Evolutionary conservation across 2,888 invertebrate genomes (phyloP).

Genomic region (Rhagium mordax): DNA sequence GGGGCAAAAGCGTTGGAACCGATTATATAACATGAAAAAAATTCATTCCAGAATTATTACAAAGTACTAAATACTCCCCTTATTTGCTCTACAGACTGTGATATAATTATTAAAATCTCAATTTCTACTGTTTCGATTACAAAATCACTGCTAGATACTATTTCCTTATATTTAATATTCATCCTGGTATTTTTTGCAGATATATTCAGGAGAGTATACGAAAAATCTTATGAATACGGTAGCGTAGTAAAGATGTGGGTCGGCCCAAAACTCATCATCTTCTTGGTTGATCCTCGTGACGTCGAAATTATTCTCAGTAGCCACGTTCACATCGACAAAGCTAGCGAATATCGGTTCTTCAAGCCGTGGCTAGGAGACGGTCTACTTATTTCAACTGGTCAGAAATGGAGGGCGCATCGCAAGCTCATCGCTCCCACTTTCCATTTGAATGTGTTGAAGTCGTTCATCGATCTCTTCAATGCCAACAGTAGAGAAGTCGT

Average conservation of each 20-base stretch:
- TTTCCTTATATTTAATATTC: background rate
- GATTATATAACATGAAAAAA: too few relatives aligned
- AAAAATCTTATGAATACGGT: conserved; percentile 73
- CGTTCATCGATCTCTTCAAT: conserved; percentile 89
- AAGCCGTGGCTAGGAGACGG: conserved; percentile 90
- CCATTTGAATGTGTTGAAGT: conserved; percentile 89
- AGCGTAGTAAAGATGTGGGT: conserved; percentile 81
- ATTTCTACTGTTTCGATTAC: too few relatives aligned
- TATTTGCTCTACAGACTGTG: too few relatives aligned
- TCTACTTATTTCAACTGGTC: conserved; percentile 86
- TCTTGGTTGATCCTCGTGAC: conserved; percentile 83
- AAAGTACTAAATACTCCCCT: too few relatives aligned
- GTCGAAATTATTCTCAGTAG: conserved; percentile 86
- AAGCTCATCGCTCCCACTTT: conserved; percentile 91
- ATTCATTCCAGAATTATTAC: too few relatives aligned
- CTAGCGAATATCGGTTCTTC: conserved; percentile 83
- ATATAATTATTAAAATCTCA: too few relatives aligned
- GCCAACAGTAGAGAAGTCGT: conserved; percentile 85
- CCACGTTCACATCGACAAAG: conserved; percentile 86
- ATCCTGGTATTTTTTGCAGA: conserved; percentile 69
- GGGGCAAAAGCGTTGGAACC: too few relatives aligned
- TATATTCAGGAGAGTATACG: conserved; percentile 78
- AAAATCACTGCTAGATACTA: too few relatives aligned
- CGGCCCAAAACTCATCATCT: conserved; percentile 82
- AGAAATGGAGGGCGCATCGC: conserved; percentile 89